Evolutionary conservation across 2,797 vertebrate species (phyloP).

Genomic region (Sebastes paucispinis): DNA sequence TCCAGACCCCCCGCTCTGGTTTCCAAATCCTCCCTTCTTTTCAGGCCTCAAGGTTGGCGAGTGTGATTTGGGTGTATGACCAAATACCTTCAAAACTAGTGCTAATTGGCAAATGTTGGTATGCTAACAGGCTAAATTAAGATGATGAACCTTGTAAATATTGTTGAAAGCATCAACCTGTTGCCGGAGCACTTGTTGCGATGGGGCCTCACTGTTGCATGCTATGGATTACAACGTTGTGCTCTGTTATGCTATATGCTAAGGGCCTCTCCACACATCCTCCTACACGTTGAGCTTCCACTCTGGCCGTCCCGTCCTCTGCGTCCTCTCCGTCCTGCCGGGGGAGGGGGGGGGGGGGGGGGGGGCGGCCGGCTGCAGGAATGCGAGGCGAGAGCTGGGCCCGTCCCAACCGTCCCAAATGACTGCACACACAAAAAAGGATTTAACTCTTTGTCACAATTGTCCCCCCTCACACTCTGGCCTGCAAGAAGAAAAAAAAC

Average conservation of each 20-base stretch:
- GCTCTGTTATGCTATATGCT: not conserved
- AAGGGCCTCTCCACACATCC: not conserved
- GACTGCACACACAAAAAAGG: slow-evolving; percentile 82
- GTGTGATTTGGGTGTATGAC: too few relatives aligned
- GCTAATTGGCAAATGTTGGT: too few relatives aligned
- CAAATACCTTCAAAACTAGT: too few relatives aligned
- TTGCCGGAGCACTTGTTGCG: not conserved
- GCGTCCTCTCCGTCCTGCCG: not conserved
- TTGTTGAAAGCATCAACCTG: not conserved
- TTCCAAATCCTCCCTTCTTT: too few relatives aligned
- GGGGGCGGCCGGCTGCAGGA: slow-evolving; percentile 39
- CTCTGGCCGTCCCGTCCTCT: not conserved
- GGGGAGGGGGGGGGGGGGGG: not conserved
- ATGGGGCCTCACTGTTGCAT: not conserved
- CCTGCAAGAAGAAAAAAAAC: slow-evolving; percentile 53
- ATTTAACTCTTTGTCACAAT: slow-evolving; percentile 78
- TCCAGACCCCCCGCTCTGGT: too few relatives aligned
- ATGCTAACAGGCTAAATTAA: too few relatives aligned
- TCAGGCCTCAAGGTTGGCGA: too few relatives aligned
- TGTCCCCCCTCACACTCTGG: slow-evolving; percentile 69
- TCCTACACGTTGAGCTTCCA: not conserved
- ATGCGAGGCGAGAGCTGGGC: slow-evolving; percentile 54
- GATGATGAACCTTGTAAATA: too few relatives aligned
- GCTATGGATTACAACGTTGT: not conserved
- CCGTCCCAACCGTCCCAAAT: slow-evolving; percentile 75